Base-by-base conservation (phyloP, 64 coral and sea anemone genomes). In the Montipora efflorescens region DNA sequence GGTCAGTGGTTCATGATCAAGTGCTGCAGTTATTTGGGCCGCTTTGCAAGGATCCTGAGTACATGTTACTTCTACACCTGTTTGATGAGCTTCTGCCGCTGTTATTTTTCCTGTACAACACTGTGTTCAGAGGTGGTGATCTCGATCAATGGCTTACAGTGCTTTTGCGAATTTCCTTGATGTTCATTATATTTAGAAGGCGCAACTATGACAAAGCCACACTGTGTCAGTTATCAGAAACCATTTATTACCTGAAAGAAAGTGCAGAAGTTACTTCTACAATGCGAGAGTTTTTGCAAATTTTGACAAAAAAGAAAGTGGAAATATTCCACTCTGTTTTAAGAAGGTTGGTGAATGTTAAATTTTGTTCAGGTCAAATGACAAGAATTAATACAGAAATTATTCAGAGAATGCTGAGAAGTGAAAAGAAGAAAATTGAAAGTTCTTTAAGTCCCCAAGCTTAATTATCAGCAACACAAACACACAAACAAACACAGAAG, bases 321-420 rank as follows among this genome's bases (percentile, higher is more conserved):
- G 93, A 95, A 79, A 95, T 91, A n/a, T 87, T 95, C n/a, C 93
- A 95, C 72, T 95, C 93, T 79, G 51, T 95, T 10, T 87, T 95
- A 48, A 66, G 88, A 83, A 87, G 93, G 93, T 91, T 90, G 79
- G 49, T 20, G 22, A 20, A 74, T 4, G n/a, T 74, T 74, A 74
- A 4, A 74, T 74, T 3, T 3, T 74, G 14, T 20, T 57, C 52
- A 5, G 10, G 52, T 7, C 52, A 57, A 57, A 5, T 57, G 52
- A 57, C 10, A 10, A 10, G 10, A 57, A 57, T 10, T 10, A 5
- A 57, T 57, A 5, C 0, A 57, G 6, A 57, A 7, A 57, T 7
- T 10, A 57, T 57, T 57, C 52, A 5, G 5, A 5, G 10, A 57
- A 57, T 57, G 10, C 52, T 57, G 52, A 10, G 10, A 57, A 7